Evolutionary conservation across 2,797 vertebrate genomes (phyloP).

Genomic region (Pristis pectinata): DNA sequence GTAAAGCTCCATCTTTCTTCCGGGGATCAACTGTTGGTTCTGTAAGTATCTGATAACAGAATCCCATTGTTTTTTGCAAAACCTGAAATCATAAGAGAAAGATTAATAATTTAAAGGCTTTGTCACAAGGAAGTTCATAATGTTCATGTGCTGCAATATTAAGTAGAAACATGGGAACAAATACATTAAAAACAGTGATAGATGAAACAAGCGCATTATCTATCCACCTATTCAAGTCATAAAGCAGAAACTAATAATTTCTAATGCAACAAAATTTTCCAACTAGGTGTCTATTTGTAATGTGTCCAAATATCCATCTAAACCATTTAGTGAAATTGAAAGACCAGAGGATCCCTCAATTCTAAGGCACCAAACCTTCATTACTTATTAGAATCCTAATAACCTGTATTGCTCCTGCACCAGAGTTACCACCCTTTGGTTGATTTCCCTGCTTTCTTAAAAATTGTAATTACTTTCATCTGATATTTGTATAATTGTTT

Average conservation of each 20-base stretch:
- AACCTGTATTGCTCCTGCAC: background rate
- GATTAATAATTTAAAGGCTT: slow-evolving; percentile 9
- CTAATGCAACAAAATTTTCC: background rate
- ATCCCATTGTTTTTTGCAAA: slow-evolving; percentile 96
- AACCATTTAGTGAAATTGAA: background rate
- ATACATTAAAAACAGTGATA: background rate
- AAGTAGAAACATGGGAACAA: background rate
- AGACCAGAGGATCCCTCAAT: background rate
- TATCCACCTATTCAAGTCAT: background rate
- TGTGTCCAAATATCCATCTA: background rate
- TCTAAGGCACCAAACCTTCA: background rate
- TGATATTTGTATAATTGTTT: background rate
- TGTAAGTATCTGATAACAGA: slow-evolving; percentile 96
- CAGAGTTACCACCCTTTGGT: background rate
- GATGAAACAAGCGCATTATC: too few relatives aligned
- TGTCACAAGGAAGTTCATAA: background rate
- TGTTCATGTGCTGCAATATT: background rate
- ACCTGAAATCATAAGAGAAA: slow-evolving; percentile 60
- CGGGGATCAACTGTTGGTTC: slow-evolving; percentile 83
- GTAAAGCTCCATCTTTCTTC: slow-evolving; percentile 95
- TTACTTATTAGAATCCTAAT: background rate
- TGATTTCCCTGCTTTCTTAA: background rate
- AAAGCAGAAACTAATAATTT: background rate
- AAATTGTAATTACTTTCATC: background rate
- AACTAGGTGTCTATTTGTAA: background rate